Conservation (phyloP, 2,797 vertebrate species). For the Aselliscus stoliczkanus region DNA sequence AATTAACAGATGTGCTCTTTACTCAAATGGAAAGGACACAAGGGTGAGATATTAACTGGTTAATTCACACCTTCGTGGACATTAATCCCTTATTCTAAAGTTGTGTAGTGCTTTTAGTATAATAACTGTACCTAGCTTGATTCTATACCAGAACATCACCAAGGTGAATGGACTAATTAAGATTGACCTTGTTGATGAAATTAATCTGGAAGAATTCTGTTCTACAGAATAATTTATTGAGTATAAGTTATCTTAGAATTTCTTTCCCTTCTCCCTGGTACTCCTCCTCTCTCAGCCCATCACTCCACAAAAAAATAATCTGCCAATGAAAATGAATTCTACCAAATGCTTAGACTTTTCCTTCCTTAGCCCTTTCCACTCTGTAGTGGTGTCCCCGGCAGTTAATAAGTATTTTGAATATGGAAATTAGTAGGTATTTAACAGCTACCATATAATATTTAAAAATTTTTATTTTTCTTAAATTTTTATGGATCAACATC, state of each 20-base stretch:
- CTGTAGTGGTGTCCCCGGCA: background rate
- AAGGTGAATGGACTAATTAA: background rate
- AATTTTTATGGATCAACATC: background rate
- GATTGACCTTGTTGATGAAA: background rate
- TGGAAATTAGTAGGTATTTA: background rate
- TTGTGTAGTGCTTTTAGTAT: background rate
- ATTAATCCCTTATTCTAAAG: background rate
- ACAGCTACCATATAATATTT: background rate
- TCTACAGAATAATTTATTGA: background rate
- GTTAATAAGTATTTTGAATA: background rate
- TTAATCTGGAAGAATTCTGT: slow-evolving; percentile 26
- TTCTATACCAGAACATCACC: background rate
- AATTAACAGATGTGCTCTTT: slow-evolving; percentile 14
- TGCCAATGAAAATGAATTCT: background rate
- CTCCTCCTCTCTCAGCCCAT: background rate
- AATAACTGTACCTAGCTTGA: background rate
- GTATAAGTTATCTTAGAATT: background rate
- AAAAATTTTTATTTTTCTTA: background rate
- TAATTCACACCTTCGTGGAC: background rate
- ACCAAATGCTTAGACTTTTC: background rate
- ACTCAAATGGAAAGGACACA: background rate
- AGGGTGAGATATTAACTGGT: background rate
- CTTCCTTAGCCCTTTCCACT: background rate
- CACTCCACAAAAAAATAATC: background rate
- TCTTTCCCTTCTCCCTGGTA: background rate